Conservation (phyloP, 2,797 vertebrate genomes). For the Vultur gryphus region DNA sequence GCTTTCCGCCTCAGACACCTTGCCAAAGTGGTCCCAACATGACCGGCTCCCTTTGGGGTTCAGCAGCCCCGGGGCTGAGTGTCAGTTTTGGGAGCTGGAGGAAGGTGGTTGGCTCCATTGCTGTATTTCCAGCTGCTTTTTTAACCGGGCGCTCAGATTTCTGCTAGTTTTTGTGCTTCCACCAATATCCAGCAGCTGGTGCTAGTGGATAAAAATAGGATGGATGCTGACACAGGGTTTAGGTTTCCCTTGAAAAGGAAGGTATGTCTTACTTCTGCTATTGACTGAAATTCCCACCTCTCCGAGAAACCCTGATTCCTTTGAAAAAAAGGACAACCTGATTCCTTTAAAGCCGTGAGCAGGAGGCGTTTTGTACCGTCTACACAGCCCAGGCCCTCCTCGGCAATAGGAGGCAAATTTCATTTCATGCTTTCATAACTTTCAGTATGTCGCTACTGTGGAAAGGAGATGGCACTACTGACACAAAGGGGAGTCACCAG, state of each 20-base stretch:
- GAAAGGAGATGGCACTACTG: background rate
- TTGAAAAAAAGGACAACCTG: background rate
- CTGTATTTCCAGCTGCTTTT: background rate
- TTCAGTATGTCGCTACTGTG: fast-evolving
- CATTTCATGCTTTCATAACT: background rate
- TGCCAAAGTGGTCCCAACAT: fast-evolving
- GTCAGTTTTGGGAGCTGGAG: background rate
- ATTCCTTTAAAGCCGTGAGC: background rate
- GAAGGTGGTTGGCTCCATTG: fast-evolving
- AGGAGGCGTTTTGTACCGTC: background rate
- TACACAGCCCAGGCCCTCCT: background rate
- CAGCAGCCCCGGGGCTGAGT: background rate
- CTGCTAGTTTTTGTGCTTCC: background rate
- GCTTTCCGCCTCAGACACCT: background rate
- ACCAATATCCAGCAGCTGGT: conserved; percentile 4
- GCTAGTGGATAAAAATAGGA: background rate
- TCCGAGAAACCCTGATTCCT: fast-evolving
- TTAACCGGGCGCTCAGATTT: fast-evolving
- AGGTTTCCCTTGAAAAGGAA: background rate
- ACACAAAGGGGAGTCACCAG: fast-evolving
- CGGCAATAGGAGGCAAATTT: background rate
- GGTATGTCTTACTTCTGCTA: background rate
- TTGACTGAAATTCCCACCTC: background rate
- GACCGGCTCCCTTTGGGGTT: fast-evolving
- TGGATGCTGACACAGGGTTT: background rate